A percentile compares a stretch with the other conserved stretches of the same genome.
phyloP scores from a whole-genome alignment of 2,888 invertebrate species.

The Aleiodes testaceus region DNA sequence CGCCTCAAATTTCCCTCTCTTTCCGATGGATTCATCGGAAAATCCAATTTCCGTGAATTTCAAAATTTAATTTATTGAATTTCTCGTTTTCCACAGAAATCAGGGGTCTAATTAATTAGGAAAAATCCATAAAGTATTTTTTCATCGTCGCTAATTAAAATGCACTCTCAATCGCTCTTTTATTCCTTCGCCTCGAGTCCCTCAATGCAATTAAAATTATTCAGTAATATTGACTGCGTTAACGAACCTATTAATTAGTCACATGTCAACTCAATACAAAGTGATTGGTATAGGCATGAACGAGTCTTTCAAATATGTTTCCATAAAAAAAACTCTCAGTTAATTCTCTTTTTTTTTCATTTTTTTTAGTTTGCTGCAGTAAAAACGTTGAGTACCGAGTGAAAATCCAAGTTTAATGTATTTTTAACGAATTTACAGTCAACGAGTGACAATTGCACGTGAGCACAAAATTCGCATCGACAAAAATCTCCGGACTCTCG shows the following conservation, averaged over 20 bases:
- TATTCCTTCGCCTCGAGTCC: conserved; percentile 5
- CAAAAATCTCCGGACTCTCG: conserved; percentile 19
- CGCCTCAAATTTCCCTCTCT: too few relatives aligned
- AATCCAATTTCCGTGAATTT: too few relatives aligned
- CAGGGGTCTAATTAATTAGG: too few relatives aligned
- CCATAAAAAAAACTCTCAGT: background rate
- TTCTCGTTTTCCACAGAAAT: too few relatives aligned
- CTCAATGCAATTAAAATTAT: conserved; percentile 15
- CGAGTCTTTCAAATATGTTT: conserved; percentile 13
- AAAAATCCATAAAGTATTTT: too few relatives aligned
- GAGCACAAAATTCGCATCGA: conserved; percentile 28
- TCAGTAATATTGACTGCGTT: conserved; percentile 13
- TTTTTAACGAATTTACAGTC: conserved; percentile 38
- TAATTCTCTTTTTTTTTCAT: conserved; percentile 14
- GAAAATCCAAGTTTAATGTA: conserved; percentile 31
- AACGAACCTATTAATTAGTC: conserved; percentile 40
- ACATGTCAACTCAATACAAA: conserved; percentile 11
- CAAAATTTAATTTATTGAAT: too few relatives aligned
- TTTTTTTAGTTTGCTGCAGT: conserved; percentile 2
- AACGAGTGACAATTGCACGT: conserved; percentile 36
- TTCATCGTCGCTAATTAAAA: too few relatives aligned
- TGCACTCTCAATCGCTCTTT: background rate
- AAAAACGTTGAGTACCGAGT: conserved; percentile 1
- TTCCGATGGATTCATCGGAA: too few relatives aligned
- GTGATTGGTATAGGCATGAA: conserved; percentile 29